Percentiles rank a stretch among this genome's conserved stretches.
Evolutionary conservation across 2,113 vertebrate species (phyloP).

Genomic region (Coptodon rendalli): DNA sequence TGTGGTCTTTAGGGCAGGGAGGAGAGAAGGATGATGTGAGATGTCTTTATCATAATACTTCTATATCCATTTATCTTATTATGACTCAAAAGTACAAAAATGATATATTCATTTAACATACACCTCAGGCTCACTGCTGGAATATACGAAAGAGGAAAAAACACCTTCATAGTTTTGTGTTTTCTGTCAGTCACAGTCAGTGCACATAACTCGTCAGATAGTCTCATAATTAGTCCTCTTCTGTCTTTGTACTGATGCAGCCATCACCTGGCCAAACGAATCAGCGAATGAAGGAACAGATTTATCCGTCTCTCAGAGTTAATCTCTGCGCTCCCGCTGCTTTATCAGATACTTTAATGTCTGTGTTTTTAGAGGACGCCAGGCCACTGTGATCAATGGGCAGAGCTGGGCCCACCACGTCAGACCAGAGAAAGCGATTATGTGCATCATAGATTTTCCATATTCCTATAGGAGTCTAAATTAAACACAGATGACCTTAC

Average conservation of each 20-base stretch:
- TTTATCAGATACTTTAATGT: background rate
- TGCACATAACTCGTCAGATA: background rate
- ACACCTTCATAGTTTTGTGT: background rate
- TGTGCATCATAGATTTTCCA: conserved; percentile 56
- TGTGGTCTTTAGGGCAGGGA: background rate
- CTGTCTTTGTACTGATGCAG: background rate
- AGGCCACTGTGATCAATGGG: conserved; percentile 15
- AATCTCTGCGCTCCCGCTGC: background rate
- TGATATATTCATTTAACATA: background rate
- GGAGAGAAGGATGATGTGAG: background rate
- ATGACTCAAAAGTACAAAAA: background rate
- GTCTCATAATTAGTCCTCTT: conserved; percentile 22
- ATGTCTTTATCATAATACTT: background rate
- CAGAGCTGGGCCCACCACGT: background rate
- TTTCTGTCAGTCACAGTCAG: background rate
- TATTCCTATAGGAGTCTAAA: conserved; percentile 49
- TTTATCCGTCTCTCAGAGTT: conserved; percentile 14
- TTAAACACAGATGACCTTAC: conserved; percentile 53
- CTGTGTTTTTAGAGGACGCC: conserved; percentile 21
- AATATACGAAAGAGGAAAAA: background rate
- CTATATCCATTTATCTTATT: background rate
- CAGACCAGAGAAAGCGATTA: conserved; percentile 33
- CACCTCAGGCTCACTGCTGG: background rate
- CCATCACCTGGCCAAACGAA: conserved; percentile 29
- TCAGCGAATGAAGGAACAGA: conserved; percentile 1